Base-by-base conservation (phyloP, 1,140 invertebrate species). In the Drosophila subpulchrella region DNA sequence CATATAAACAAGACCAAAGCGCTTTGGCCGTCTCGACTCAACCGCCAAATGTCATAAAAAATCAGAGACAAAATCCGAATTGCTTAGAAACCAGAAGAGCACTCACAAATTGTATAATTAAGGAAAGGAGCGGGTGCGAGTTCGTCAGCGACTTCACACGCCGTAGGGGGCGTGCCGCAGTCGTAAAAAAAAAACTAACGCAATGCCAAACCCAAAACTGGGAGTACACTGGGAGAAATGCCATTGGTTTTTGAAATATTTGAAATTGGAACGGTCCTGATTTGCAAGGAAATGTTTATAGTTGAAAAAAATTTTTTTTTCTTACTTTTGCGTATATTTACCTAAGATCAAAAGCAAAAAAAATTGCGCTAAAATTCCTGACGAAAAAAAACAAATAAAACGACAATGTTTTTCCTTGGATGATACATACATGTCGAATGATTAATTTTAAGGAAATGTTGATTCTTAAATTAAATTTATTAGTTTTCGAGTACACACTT, bases 1-100 rank as follows among this genome's bases (percentile, higher is more conserved):
- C 48, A 70, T 60, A 66, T 58, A 70, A 47, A 68, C 80, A 75
- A 79, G 81, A 85, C 75, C 71, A 71, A 72, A 86, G 75, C 61
- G 53, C 34, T 77, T 55, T 62, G 39, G 50, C 53, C 54, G 46
- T 10, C 42, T 34, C 7, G 8, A 34, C 32, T 47, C 74, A 48
- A 82, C 80, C 83, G 83, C 66, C 24, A 73, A 76, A 66, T 79
- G 84, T 80, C 83, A 83, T 89, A 88, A 88, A 86, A 73, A 67
- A 62, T 27, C 24, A 55, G 48, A 62, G 36, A 38, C 48, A 50
- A 75, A 56, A 68, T 27, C 41, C 30, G 44, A 59, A 67, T 44
- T 36, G 50, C 24, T 36, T 63, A 50, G 66, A 81, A 66, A 77
- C 44, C 75, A 67, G 56, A 63, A 53, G 70, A 47, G 75, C 68